A percentile compares a stretch with the other conserved stretches of the same genome.
These are phyloP conservation scores for Amiota minor DNA, from an alignment of 2,888 invertebrate species.

Conservation along the genomic window DNA sequence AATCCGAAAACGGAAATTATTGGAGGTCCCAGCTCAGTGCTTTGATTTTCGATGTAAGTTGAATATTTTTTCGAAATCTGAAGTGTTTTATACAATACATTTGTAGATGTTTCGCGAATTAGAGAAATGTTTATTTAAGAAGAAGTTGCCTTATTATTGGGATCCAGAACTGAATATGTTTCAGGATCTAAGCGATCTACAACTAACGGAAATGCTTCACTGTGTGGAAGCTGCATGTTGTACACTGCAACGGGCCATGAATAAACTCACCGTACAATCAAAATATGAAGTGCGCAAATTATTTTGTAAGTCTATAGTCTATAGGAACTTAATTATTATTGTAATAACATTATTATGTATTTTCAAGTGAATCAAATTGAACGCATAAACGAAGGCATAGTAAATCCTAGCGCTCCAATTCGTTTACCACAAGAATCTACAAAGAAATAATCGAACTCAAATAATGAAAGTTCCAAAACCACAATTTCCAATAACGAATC, in stretches of 20 bases:
- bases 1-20: constrained; percentile 37
- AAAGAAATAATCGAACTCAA: neutral
- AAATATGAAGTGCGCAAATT: constrained; percentile 14
- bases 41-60: constrained; percentile 58
- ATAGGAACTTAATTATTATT: neutral
- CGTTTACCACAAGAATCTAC: no score
- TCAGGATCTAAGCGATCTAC: constrained; percentile 35
- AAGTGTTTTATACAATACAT: neutral
- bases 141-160: constrained; percentile 58
- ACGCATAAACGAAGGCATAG: neutral
- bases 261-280: constrained; percentile 42
- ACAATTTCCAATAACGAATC: neutral
- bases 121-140: constrained; percentile 37
- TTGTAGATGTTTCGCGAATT: constrained; percentile 55
- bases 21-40: constrained; percentile 50
- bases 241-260: constrained; percentile 40
- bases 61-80: neutral
- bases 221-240: constrained; percentile 39
- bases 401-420: constrained; percentile 4
- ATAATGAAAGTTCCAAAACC: neutral
- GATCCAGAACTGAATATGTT: constrained; percentile 57
- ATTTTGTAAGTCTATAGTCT: constrained; percentile 44
- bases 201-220: constrained; percentile 47
- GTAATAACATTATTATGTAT: neutral
- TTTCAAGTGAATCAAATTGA: neutral